These are phyloP conservation scores for Cylloceria caligata DNA, from an alignment of 2,888 invertebrate species.

Conservation along the genomic window DNA sequence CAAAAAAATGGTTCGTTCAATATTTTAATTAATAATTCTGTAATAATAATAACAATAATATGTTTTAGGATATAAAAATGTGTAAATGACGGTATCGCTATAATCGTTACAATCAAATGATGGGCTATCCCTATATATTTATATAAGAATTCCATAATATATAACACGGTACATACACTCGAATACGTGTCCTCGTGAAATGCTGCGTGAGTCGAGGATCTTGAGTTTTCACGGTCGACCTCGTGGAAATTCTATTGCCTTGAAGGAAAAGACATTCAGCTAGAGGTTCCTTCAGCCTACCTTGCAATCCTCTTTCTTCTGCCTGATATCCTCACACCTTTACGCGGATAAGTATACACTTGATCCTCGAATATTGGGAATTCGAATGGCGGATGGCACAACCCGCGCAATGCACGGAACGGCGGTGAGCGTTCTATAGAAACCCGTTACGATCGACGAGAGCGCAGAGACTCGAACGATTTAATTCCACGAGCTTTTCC, in stretches of 20 bases:
- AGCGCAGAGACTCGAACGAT: slow-evolving; percentile 17
- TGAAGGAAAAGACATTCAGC: background rate
- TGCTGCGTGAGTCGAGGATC: slow-evolving; percentile 32
- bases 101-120: too few species aligned
- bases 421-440: background rate
- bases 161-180: background rate
- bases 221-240: slow-evolving; percentile 40
- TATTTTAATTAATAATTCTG: too few species aligned
- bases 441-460: slow-evolving; percentile 14
- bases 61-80: too few species aligned
- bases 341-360: slow-evolving; percentile 48
- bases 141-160: too few species aligned
- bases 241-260: slow-evolving; percentile 32
- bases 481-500: slow-evolving; percentile 42
- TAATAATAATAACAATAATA: too few species aligned
- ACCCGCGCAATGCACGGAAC: background rate
- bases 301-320: background rate
- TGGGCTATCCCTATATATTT: too few species aligned
- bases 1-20: too few species aligned
- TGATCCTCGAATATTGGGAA: slow-evolving; percentile 58
- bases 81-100: too few species aligned
- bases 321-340: slow-evolving; percentile 33
- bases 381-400: slow-evolving; percentile 18
- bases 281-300: slow-evolving; percentile 12
- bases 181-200: background rate